Evolutionary conservation across 2,797 vertebrate species (phyloP), one percentile per base, ranked within the genome.

Genomic region (Pseudomugil tenellus): DNA sequence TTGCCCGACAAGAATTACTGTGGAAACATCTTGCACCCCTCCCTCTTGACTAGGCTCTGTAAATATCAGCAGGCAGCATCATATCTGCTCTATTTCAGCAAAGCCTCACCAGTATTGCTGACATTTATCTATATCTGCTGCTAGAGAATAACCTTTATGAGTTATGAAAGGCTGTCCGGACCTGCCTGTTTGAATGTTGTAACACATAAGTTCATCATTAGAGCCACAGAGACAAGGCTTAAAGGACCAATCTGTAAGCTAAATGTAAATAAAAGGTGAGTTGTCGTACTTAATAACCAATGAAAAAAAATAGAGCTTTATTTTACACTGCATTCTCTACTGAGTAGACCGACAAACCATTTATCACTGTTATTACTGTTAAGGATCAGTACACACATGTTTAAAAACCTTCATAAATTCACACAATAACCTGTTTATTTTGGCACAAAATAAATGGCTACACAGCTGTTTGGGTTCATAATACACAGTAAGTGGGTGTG

Each of bases 51-150:
- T 58, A 2, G 53, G 46, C 80, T 81, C 61, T 62, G 81, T 91
- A 89, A 91, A 89, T 89, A 91, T 89, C 88, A 85, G 73, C 76
- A 54, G 67, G 12, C 26, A 84, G 83, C 78, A 80, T 87, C 80
- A 71, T 79, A 80, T 83, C 88, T 76, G 79, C 84, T 87, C 77
- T 74, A 73, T 88, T 87, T 84, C 84, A 73, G 85, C 57, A 81
- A 87, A 79, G 68, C 81, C 79, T 75, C 65, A 6, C 66, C 75
- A 51, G 71, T 31, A 56, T 76, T 39, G 78, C 66, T 90, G 91
- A 93, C 90, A 91, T 92, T 93, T 89, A 87, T 85, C 87, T 84
- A 76, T 83, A 85, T 87, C 83, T 87, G 72, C 87, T 83, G 79
- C 88, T 74, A 70, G 84, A 83, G 84, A 83, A 86, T 86, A 90